phyloP scores from a whole-genome alignment of 2,797 vertebrate species.

The Emys orbicularis region DNA sequence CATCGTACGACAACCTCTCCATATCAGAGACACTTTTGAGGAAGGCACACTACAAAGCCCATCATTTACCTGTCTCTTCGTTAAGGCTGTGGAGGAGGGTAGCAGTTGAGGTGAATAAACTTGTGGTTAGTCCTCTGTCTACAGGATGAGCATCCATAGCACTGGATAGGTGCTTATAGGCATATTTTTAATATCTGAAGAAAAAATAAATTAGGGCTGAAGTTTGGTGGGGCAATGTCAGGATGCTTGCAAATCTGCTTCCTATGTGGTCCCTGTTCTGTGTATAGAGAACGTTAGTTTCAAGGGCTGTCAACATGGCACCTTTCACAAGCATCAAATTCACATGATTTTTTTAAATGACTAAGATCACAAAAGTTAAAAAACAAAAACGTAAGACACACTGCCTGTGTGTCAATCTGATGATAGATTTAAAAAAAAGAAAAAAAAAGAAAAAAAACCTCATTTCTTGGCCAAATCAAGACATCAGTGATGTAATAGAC shows the following conservation, averaged over 20 bases:
- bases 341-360: not conserved
- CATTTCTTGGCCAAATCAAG: constrained; percentile 33
- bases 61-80: not conserved
- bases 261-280: not conserved
- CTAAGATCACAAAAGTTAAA: not conserved
- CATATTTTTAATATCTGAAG: not conserved
- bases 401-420: not conserved
- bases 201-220: not conserved
- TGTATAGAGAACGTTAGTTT: not conserved
- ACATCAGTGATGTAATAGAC: constrained; percentile 32
- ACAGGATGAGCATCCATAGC: not conserved
- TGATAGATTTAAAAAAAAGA: not conserved
- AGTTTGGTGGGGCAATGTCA: not conserved
- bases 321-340: not conserved
- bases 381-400: not conserved
- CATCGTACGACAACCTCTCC: no score
- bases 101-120: not conserved
- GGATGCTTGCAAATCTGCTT: not conserved
- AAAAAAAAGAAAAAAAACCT: not conserved
- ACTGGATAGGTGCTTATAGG: not conserved
- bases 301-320: not conserved
- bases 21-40: not conserved
- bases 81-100: not conserved
- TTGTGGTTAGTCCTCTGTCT: not conserved
- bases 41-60: not conserved